Evolutionary conservation across 2,113 vertebrate genomes (phyloP), one percentile per base, ranked within the genome.

Genomic region (Merops nubicus): DNA sequence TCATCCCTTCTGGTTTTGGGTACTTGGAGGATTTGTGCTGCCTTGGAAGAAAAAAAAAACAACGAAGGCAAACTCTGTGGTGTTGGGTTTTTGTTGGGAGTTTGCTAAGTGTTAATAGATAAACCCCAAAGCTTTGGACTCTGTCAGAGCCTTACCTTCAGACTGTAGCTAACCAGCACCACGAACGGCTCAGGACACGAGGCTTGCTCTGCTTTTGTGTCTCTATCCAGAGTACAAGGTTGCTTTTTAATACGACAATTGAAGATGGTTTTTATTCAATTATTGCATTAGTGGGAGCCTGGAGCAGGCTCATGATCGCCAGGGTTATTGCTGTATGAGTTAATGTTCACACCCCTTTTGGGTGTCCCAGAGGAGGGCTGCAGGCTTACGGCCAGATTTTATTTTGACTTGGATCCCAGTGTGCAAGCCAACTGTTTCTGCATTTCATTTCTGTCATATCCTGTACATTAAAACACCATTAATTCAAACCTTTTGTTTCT

Each of bases 401-500:
- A 82, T 95, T 97, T 96, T 94, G 95, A 96, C 93, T 97, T 64
- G 48, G 90, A 89, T 97, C 91, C 93, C 86, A 87, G 94, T 28
- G 64, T 45, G 84, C 88, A 80, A 95, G 96, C 97, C 94, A 96
- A 93, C 92, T 91, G 94, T 95, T 97, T 91, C 97, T 81, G 70
- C 91, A 87, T 96, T 95, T 97, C 96, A 91, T 95, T 96, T 96
- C 97, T 96, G 96, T 96, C 91, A 74, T 93, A 94, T 97, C 97
- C 96, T 96, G 92, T 91, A 85, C 94, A 68, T 93, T 96, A 97
- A 97, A 97, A 96, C 85, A 64, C 85, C 96, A 85, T 95, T 93
- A 95, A 87, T 95, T 93, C 79, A 60, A 96, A 96, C 89, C 94
- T 96, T 97, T 96, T 93, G 96, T 97, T 95, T 96, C 75, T 36